Conservation (phyloP, 2,113 vertebrate genomes). For the Tetrax tetrax region DNA sequence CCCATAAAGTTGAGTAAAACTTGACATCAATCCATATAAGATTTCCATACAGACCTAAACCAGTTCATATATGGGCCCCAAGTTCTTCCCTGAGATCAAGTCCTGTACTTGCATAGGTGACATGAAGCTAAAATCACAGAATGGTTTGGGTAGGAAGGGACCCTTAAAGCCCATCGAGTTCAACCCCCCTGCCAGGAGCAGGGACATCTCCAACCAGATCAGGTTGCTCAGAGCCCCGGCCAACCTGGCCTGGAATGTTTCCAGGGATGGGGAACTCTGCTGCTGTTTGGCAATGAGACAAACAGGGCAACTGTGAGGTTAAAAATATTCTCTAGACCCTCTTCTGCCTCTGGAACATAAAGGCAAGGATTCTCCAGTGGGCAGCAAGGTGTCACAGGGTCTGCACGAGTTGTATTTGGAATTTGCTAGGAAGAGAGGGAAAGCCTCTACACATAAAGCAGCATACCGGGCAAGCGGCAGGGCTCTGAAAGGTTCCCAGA, state of each 20-base stretch:
- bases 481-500: neutral
- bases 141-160: too few relatives aligned
- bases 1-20: neutral
- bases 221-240: too few relatives aligned
- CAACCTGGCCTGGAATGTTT: too few relatives aligned
- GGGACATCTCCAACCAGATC: too few relatives aligned
- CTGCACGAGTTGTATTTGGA: neutral
- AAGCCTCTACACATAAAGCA: neutral
- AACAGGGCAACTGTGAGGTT: neutral
- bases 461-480: neutral
- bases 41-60: neutral
- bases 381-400: accelerated
- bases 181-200: too few relatives aligned
- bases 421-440: neutral
- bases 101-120: accelerated
- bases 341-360: neutral
- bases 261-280: neutral
- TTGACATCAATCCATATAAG: accelerated
- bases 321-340: neutral
- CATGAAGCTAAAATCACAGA: too few relatives aligned
- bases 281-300: neutral
- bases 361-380: neutral
- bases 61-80: accelerated
- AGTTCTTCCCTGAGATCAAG: too few relatives aligned
- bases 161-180: too few relatives aligned